A percentile compares a stretch with the other conserved stretches of the same genome.
Conservation (phyloP, 2,113 vertebrate species). For the Brachirus orientalis region DNA sequence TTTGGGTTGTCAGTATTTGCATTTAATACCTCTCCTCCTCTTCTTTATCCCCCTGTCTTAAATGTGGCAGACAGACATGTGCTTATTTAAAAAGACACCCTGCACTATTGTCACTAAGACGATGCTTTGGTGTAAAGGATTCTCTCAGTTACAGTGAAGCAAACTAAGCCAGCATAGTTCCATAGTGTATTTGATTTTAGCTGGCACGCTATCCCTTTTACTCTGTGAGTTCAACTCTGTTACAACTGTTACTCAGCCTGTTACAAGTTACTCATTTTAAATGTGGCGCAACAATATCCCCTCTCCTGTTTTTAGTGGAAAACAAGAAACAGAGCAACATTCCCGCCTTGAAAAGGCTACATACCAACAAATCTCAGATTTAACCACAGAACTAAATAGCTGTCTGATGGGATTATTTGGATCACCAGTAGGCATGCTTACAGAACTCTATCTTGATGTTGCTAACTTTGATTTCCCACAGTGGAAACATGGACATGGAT, state of each 20-base stretch:
- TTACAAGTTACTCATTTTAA: not conserved
- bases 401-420: constrained; percentile 22
- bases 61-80: not conserved
- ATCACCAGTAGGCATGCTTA: not conserved
- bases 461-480: constrained; percentile 30
- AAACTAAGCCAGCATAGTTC: not conserved
- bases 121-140: too few relatives aligned
- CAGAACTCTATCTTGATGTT: not conserved
- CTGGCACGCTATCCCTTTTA: not conserved
- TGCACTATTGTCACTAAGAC: not conserved
- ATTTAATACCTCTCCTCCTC: constrained; percentile 27
- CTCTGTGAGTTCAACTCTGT: not conserved
- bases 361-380: not conserved
- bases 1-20: constrained; percentile 49
- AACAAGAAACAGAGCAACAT: not conserved
- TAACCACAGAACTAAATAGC: not conserved
- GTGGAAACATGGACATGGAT: constrained; percentile 11
- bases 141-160: not conserved
- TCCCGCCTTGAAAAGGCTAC: not conserved
- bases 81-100: not conserved
- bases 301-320: not conserved
- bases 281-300: not conserved
- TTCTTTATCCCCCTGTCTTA: constrained; percentile 1
- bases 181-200: not conserved
- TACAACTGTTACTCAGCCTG: not conserved